Base-by-base conservation (phyloP, 2,888 invertebrate species). In the Drosophila barbarae region DNA sequence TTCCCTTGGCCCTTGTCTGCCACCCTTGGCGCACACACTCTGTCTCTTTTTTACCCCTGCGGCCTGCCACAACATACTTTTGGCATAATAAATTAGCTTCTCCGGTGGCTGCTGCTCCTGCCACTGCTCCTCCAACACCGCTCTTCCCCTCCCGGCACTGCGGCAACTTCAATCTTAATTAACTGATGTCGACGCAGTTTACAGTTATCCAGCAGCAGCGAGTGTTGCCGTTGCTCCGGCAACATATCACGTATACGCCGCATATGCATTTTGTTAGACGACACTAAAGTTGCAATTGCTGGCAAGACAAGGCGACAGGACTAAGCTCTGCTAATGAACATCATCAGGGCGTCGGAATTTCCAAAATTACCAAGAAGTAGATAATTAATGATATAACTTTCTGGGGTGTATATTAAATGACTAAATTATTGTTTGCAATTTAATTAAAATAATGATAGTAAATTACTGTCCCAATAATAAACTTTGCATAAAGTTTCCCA, bases 141-240 rank as follows among this genome's bases (percentile, higher is more conserved):
- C 58, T 56, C 52, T 28, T 36, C 32, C 28, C 38, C 38, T 30
- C n/a, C 46, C 51, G 47, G 59, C 75, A 59, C 66, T 82, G 75
- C 76, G 71, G 77, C 77, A 76, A 71, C 83, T 77, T 80, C 80
- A 83, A 80, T 83, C 80, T 80, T 80, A 83, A 81, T 83, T 83
- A 81, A 74, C 76, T 73, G 75, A 61, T 61, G 61, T 66, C 61
- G 55, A 75, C 73, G 80, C 82, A 77, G 81, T 73, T 80, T 73
- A 67, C 77, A 77, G 71, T 69, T 65, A 58, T 59, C 60, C 71
- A 73, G 66, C 69, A 26, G 35, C 28, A 39, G 58, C 59, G 52
- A 60, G 28, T 36, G 42, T 36, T 54, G 21, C 42, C 7, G 6
- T 35, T 23, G 42, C 49, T 50, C 26, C 51, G 60, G 63, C 60